These are phyloP conservation scores for Melanotaenia duboulayi DNA, from an alignment of 2,113 vertebrate genomes.

Conservation along the genomic window DNA sequence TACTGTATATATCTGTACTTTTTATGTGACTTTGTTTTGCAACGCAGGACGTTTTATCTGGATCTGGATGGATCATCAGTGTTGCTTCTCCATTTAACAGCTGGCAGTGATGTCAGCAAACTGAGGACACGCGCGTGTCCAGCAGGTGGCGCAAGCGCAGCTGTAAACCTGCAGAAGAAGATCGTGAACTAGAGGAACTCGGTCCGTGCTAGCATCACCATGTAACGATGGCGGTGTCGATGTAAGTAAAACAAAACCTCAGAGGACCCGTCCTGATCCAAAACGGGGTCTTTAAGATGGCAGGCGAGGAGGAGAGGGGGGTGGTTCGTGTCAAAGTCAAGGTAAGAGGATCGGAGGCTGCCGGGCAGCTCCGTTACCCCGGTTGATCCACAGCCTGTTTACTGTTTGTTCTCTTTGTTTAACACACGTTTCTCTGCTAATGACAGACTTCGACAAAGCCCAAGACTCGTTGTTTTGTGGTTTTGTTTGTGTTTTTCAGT, in stretches of 20 bases:
- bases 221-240: slow-evolving; percentile 38
- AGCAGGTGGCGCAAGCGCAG: no score
- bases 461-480: background rate
- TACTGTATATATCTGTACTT: no score
- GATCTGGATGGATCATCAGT: no score
- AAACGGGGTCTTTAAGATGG: slow-evolving; percentile 73
- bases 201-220: background rate
- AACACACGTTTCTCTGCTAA: background rate
- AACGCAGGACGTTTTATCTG: no score
- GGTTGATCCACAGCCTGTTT: background rate
- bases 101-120: no score
- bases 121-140: no score
- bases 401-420: background rate
- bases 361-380: background rate
- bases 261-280: slow-evolving; percentile 3
- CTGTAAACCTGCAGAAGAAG: slow-evolving; percentile 9
- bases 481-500: background rate
- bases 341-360: slow-evolving; percentile 67
- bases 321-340: slow-evolving; percentile 86
- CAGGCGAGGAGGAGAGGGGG: slow-evolving; percentile 84
- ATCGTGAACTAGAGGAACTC: background rate
- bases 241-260: slow-evolving; percentile 30
- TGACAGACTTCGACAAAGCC: background rate
- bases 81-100: no score
- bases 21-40: no score